Evolutionary conservation across 2,113 vertebrate genomes (phyloP), one percentile per base, ranked within the genome.

Genomic region (Zeus faber): DNA sequence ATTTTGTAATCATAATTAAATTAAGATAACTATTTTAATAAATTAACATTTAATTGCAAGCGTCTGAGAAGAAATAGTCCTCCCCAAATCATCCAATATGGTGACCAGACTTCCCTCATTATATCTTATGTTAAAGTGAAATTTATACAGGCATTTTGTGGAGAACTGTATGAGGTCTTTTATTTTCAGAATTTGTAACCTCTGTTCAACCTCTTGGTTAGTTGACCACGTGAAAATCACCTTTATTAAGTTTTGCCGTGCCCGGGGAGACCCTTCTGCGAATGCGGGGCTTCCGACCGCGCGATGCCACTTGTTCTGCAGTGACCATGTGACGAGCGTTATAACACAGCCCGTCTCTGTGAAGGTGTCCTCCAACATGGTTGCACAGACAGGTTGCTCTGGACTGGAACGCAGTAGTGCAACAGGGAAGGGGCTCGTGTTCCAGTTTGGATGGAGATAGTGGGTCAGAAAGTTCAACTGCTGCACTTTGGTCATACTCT

Each of bases 311-410:
- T 74, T 95, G 94, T 72, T 96, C 94, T 26, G 94, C 92, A 23
- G 94, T 92, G 58, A 96, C 92, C 85, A 94, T 91, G 61, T 97
- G 95, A n/a, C 94, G 92, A 44, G 94, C 93, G 62, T 96, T 90
- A 21, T 95, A 97, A 76, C 92, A 95, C 74, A 97, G 81, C 54
- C 95, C 95, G 57, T 92, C 92, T 85, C 94, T 88, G 79, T 96
- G 92, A 64, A 96, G 92, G 85, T 96, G 95, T 62, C 94, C 95
- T 72, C 94, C 89, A 47, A 96, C 92, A 2, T 97, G 94, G 88
- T 96, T 96, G 65, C 93, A 97, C 80, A 97, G 85, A 33, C 94
- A n/a, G n/a, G n/a, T 92, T 75, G 96, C 94, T 63, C 94, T 94
- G 13, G 94, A 95, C 86, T 95, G 92, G 85, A 97, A 97, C 45